Evolutionary conservation across 92 coral and sea anemone genomes (phyloP), one percentile per base, ranked within the genome.

Genomic region (Pocillopora grandis): DNA sequence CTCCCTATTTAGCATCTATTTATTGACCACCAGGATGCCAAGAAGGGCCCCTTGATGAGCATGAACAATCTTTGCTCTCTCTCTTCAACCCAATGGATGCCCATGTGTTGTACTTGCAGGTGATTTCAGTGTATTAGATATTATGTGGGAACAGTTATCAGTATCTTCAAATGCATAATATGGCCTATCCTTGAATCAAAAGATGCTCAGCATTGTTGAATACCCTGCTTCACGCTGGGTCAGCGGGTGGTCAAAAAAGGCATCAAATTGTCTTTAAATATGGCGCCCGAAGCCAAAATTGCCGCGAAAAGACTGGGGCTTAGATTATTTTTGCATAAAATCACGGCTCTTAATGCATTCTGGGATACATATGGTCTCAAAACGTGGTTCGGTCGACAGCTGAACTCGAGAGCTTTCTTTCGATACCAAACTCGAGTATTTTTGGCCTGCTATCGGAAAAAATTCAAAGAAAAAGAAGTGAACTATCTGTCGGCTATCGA

Each of bases 1-100:
- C 88, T 37, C 52, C 83, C n/a, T 72, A 74, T 21, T 21, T 88
- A 33, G 85, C 92, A 65, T 89, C 92, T 36, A 10, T 86, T 52
- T 89, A 89, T 61, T 83, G 92, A 11, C 92, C 87, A 79, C 89
- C 92, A 27, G 89, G 89, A 85, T 73, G 49, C 76, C 35, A 89
- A 42, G 75, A 68, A 42, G 58, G 75, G 56, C 90, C 88, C 68
- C 80, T 88, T 73, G 86, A 78, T 61, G 79, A 77, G 37, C 69
- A 84, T 66, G 74, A 88, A 70, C 48, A 88, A 37, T 76, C 91
- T 31, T 79, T 84, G 71, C 61, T 63, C 17, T 42, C 36, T 21
- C 63, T 89, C 52, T 23, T 23, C 92, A 89, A 71, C 35, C 92
- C 37, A 79, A 89, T 80, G 86, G 92, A 71, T 89, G 72, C 63